phyloP scores from a whole-genome alignment of 1,140 invertebrate genomes.

The Euwallacea similis region DNA sequence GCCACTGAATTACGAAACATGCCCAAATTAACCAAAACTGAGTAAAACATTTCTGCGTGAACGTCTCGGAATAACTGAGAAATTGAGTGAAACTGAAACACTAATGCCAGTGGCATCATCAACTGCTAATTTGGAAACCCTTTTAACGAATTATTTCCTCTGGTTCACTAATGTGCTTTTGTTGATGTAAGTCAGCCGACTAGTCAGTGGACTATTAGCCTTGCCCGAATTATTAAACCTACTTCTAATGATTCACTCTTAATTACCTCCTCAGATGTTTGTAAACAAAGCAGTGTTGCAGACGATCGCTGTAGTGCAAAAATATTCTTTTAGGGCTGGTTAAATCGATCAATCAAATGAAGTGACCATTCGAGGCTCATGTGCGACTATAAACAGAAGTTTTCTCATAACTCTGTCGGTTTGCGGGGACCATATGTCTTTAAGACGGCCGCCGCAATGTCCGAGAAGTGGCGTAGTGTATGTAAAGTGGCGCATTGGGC shows the following conservation, averaged over 20 bases:
- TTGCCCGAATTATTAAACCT: slow-evolving; percentile 26
- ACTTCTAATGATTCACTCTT: slow-evolving; percentile 22
- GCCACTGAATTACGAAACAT: too few relatives aligned
- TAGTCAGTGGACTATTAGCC: slow-evolving; percentile 15
- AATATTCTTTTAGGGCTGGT: too few relatives aligned
- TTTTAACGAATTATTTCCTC: slow-evolving; percentile 53
- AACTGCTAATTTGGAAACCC: slow-evolving; percentile 53
- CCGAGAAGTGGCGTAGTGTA: slow-evolving; percentile 43
- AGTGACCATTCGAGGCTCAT: too few relatives aligned
- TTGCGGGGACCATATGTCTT: slow-evolving; percentile 12
- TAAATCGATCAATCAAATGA: too few relatives aligned
- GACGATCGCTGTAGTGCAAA: background rate
- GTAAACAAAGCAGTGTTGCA: slow-evolving; percentile 9
- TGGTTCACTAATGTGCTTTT: slow-evolving; percentile 51
- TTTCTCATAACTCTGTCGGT: slow-evolving; percentile 24
- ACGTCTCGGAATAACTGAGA: slow-evolving; percentile 48
- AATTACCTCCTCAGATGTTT: slow-evolving; percentile 9
- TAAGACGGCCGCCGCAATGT: slow-evolving; percentile 42
- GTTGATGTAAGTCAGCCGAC: slow-evolving; percentile 44
- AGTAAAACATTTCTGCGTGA: slow-evolving; percentile 42
- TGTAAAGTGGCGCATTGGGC: slow-evolving; percentile 51
- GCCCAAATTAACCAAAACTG: background rate
- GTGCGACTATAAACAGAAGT: slow-evolving; percentile 9
- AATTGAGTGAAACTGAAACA: slow-evolving; percentile 33
- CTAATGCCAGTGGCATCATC: slow-evolving; percentile 52